These are phyloP conservation scores for Heliothis subflexa DNA, from an alignment of 1,140 invertebrate species.

Conservation along the genomic window DNA sequence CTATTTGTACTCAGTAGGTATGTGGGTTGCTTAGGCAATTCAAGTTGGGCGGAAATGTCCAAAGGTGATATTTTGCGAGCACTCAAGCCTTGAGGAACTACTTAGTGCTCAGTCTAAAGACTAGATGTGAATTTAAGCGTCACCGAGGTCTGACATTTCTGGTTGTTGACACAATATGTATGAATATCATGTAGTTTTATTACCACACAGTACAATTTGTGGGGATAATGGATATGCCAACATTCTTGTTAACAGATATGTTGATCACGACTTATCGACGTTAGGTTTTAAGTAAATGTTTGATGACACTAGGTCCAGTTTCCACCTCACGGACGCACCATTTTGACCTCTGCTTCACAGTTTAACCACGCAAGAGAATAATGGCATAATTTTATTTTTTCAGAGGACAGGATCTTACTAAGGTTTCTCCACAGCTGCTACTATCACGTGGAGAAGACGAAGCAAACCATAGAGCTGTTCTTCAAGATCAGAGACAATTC, in stretches of 20 bases:
- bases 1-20: not conserved
- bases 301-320: no score
- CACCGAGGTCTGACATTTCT: not conserved
- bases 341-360: no score
- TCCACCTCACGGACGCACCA: no score
- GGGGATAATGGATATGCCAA: no score
- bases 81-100: not conserved
- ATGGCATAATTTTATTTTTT: slow-evolving; percentile 45
- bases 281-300: no score
- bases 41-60: not conserved
- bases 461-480: slow-evolving; percentile 88
- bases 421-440: slow-evolving; percentile 86
- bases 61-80: slow-evolving; percentile 9
- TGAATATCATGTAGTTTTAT: no score
- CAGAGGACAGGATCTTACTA: slow-evolving; percentile 86
- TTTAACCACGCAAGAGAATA: no score
- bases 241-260: no score
- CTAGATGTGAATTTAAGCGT: not conserved
- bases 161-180: no score
- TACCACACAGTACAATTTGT: no score
- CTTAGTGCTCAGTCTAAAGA: not conserved
- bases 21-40: not conserved
- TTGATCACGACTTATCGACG: no score
- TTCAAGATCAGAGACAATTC: slow-evolving; percentile 87
- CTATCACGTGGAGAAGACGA: slow-evolving; percentile 87